Base-by-base conservation (phyloP, 2,797 vertebrate species). In the Tragopan temminckii region DNA sequence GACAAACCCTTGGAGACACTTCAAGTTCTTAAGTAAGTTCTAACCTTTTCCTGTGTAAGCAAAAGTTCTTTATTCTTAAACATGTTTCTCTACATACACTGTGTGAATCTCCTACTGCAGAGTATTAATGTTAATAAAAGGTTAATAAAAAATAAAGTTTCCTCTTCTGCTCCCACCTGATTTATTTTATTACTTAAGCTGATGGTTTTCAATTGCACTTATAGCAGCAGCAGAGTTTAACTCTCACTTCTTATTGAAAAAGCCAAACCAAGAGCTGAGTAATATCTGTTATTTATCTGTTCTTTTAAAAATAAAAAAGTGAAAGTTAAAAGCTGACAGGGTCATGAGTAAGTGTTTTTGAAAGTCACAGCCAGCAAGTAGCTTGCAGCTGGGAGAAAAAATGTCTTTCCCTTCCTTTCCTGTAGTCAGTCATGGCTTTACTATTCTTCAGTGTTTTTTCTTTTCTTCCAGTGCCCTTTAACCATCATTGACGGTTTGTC, bases 111-210 rank as follows among this genome's bases (percentile, higher is more conserved):
- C 52, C 69, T 89, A 57, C 76, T 85, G 62, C 48, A 92, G 19
- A 94, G 59, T 89, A 94, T 92, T 92, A 95, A 94, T 93, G 87
- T 95, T 93, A 95, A 89, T 80, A 94, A 95, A 94, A 97, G 82
- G 87, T 95, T 95, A 95, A 94, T 94, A 93, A 95, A 94, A 96
- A 90, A 59, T 62, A 69, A 35, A 66, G n/a, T n/a, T 82, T 76
- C 52, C 36, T 86, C 0, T 0, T 91, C 87, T 92, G 55, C 48
- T 95, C 92, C 77, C 93, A 86, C 52, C 46, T 74, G 71, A 95
- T 79, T 95, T 75, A 35, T 89, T 94, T 96, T 92, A 84, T 88
- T 82, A 62, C 55, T 68, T 57, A 86, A 94, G 70, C 50, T 85
- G 58, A 80, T 42, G 50, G 36, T 80, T 94, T 96, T 95, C 90